Evolutionary conservation across 2,113 vertebrate genomes (phyloP), one percentile per base, ranked within the genome.

Genomic region (Sander vitreus): DNA sequence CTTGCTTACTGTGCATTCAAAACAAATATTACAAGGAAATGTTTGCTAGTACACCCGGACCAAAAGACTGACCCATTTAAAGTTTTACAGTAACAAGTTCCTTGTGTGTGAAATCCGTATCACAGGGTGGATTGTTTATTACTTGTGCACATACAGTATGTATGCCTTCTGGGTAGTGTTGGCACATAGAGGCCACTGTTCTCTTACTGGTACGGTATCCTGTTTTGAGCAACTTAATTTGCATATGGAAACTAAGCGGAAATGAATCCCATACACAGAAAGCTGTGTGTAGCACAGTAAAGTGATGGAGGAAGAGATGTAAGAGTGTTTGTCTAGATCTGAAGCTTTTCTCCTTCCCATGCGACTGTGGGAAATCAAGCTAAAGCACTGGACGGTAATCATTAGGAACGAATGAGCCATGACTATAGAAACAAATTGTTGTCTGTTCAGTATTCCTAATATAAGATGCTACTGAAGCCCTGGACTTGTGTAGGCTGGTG

Each of bases 11-110:
- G 27, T 21, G 2, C 11, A 48, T 73, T 78, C 21, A 36, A 71
- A 74, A 47, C 2, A n/a, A 71, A 79, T 77, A 84, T 63, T 65
- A 84, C 75, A 81, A 85, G 86, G 80, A 90, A 92, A 83, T 68
- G 59, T 21, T 6, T 48, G 13, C 33, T 19, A 66, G 53, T 23
- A 3, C 4, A 3, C 5, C 30, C 5, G 1, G 9, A 73, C 53
- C 5, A 47, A 68, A 60, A 48, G 7, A 63, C 21, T 30, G 57
- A 43, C 25, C 53, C 58, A 30, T 54, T 83, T 51, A 54, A 7
- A 15, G 1, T 70, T 86, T 89, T 73, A 73, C 53, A 50, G 48
- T 30, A 71, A 88, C 65, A 69, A 80, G 62, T 92, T 92, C 85
- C 88, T 89, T 0, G 1, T 85, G 21, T 70, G 10, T 21, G 12